phyloP scores from a whole-genome alignment of 2,113 vertebrate species.

The Strix aluco region DNA sequence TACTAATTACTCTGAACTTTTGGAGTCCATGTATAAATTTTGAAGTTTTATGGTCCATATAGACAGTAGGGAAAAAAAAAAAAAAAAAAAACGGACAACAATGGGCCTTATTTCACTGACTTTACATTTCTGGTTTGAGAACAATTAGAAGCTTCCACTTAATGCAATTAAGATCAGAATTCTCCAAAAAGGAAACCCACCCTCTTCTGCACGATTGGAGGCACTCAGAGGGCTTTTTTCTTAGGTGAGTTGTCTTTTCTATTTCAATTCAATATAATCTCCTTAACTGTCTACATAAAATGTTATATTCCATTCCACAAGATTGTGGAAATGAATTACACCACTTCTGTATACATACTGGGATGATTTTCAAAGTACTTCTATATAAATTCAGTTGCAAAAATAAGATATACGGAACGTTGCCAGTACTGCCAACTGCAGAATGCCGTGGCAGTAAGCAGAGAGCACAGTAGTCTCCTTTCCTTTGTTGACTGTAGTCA shows the following conservation, averaged over 20 bases:
- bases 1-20: background rate
- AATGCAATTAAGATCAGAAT: background rate
- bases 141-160: background rate
- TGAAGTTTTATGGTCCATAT: background rate
- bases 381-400: slow-evolving; percentile 27
- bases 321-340: slow-evolving; percentile 20
- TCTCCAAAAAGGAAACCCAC: background rate
- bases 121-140: background rate
- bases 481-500: slow-evolving; percentile 42
- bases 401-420: background rate
- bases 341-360: slow-evolving; percentile 36
- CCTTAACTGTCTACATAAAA: slow-evolving; percentile 40
- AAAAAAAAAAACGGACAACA: background rate
- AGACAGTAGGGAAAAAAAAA: background rate
- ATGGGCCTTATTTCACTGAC: background rate
- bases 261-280: background rate
- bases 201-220: background rate
- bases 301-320: background rate
- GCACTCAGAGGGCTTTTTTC: background rate
- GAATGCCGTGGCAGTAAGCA: slow-evolving; percentile 49
- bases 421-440: slow-evolving; percentile 1
- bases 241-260: background rate
- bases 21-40: background rate
- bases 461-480: slow-evolving; percentile 40
- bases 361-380: slow-evolving; percentile 32